Base-by-base conservation (phyloP, 2,888 invertebrate genomes). In the Andricus curvator region DNA sequence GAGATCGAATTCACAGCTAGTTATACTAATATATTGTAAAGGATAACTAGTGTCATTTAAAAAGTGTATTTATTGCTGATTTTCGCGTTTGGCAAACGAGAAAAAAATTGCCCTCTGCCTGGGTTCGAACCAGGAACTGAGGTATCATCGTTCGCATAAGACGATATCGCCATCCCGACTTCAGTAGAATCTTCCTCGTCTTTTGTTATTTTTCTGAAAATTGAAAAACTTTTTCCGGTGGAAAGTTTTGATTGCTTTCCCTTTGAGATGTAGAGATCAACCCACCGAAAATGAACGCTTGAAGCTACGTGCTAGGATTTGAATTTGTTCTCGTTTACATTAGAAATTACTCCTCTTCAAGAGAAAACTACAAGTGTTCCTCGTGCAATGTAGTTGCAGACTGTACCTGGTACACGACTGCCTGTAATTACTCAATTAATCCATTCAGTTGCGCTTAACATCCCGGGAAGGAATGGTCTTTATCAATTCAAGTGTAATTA, bases 341-440 rank as follows among this genome's bases (percentile, higher is more conserved):
- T 84, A 84, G 85, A 82, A 87, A 87, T 87, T 82, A 83, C 83
- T 81, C 81, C 70, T 81, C 81, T 82, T 77, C 78, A 80, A 81
- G 84, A 83, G 87, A 87, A 87, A 86, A 84, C 86, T 87, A 82
- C 74, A 74, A 74, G 74, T 56, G 74, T 74, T 74, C 13, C 74
- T 74, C n/a, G 74, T 37, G 33, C 6, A 74, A 37, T 56, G 51
- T 78, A 81, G 77, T 81, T 81, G 81, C 82, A 86, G 84, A 83
- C 81, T 74, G 77, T 83, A 81, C 82, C 83, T 83, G 82, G 79
- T 74, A 80, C 84, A 81, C 82, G 81, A 70, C 79, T 83, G 84
- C 82, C 82, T 86, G 84, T 88, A 87, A 88, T 87, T 87, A 85
- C 87, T 87, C 85, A 85, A 87, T 87, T 86, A 84, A 82, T 78